These are phyloP conservation scores for Caenorhabditis brenneri DNA, from an alignment of 1,140 invertebrate species.

Conservation along the genomic window DNA sequence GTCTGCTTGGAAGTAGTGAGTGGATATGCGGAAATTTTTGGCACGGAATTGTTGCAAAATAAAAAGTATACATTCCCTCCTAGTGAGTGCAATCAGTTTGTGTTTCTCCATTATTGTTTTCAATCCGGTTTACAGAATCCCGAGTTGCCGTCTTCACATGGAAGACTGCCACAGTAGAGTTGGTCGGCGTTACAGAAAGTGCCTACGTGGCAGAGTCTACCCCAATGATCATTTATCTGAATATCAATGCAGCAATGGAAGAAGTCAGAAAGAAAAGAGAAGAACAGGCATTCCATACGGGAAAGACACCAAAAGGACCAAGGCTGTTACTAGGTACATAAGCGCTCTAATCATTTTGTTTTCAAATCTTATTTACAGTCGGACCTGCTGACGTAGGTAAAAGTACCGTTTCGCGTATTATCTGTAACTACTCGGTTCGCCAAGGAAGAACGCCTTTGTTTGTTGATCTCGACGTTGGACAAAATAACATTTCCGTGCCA, in stretches of 20 bases:
- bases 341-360: background rate
- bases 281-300: background rate
- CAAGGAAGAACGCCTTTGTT: constrained; percentile 83
- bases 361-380: constrained; percentile 73
- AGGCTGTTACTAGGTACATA: constrained; percentile 78
- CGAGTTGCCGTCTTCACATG: constrained; percentile 96
- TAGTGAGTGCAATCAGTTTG: constrained; percentile 50
- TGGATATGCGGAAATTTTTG: constrained; percentile 93
- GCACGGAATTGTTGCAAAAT: constrained; percentile 90
- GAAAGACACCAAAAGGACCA: constrained; percentile 69
- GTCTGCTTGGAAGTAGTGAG: constrained; percentile 65
- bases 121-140: too few species aligned
- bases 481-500: constrained; percentile 61
- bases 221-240: constrained; percentile 80
- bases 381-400: constrained; percentile 96
- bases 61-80: constrained; percentile 87
- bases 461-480: constrained; percentile 94
- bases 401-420: constrained; percentile 84
- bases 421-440: constrained; percentile 91
- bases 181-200: constrained; percentile 72
- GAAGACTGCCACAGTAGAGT: constrained; percentile 86
- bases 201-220: constrained; percentile 67
- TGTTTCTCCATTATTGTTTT: constrained; percentile 15
- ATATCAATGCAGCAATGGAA: constrained; percentile 91
- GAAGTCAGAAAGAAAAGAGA: constrained; percentile 78